These are phyloP conservation scores for honey bee (Apis mellifera) DNA, from an alignment of 1,140 invertebrate species.

Conservation along the genomic window Amel_HAv3.1 CM009937.2:8783001-8783500, in stretches of 20 bases:
- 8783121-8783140: slow-evolving; percentile 48
- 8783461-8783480: slow-evolving; percentile 7
- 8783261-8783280: no score
- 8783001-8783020: not conserved
- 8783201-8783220: not conserved
- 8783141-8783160: slow-evolving; percentile 21
- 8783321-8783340: no score
- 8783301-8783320: no score
- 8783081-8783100: slow-evolving; percentile 26
- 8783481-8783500: not conserved
- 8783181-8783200: not conserved
- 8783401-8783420: not conserved
- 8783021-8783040: slow-evolving; percentile 17
- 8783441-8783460: slow-evolving; percentile 22
- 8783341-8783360: no score
- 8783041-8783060: slow-evolving; percentile 21
- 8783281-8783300: no score
- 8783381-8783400: not conserved
- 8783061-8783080: slow-evolving; percentile 43
- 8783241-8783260: no score
- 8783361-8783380: not conserved
- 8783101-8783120: slow-evolving; percentile 36
- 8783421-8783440: no score
- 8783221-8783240: no score
- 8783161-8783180: not conserved